Evolutionary conservation across 2,113 vertebrate genomes (phyloP), one percentile per base, ranked within the genome.

Genomic region (Rana temporaria): DNA sequence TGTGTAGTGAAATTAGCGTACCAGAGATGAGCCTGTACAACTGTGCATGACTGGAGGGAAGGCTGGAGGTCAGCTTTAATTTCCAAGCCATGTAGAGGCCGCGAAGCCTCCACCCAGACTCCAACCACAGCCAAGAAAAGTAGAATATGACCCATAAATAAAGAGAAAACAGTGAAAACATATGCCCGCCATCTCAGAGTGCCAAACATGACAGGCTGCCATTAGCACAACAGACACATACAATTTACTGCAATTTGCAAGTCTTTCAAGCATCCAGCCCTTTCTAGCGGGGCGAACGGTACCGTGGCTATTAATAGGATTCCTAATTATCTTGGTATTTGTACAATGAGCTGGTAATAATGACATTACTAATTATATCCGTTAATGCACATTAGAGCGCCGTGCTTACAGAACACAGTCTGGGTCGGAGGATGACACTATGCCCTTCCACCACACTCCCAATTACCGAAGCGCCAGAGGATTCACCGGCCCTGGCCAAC

Each of bases 311-410:
- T 73, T 81, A 81, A 64, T 72, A 72, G 24, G 34, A 72, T 64
- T 55, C 22, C 79, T 81, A 81, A 81, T 81, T 72, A 81, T 34
- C 42, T 24, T 20, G 59, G 56, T 64, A 81, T 71, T 72, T 63
- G 57, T 72, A 71, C 68, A 64, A 52, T 20, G 42, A 72, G 48
- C 6, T 60, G n/a, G 19, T 81, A 81, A 72, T 81, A 73, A 81
- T 64, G 68, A 63, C 22, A 71, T 55, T 53, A 63, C 79, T 81
- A 72, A 81, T 81, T 72, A 81, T 71, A 59, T 81, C 59, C 9
- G 59, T n/a, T 57, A 64, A 22, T 72, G 19, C 79, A 18, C 32
- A 69, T 62, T 26, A 60, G 16, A 34, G 55, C 78, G 48, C 16
- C 4, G 2, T 16, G 38, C 57, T 53, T 42, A 42, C 14, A 62